Conservation (phyloP, 2,797 vertebrate species). For the Peromyscus melanophrys region DNA sequence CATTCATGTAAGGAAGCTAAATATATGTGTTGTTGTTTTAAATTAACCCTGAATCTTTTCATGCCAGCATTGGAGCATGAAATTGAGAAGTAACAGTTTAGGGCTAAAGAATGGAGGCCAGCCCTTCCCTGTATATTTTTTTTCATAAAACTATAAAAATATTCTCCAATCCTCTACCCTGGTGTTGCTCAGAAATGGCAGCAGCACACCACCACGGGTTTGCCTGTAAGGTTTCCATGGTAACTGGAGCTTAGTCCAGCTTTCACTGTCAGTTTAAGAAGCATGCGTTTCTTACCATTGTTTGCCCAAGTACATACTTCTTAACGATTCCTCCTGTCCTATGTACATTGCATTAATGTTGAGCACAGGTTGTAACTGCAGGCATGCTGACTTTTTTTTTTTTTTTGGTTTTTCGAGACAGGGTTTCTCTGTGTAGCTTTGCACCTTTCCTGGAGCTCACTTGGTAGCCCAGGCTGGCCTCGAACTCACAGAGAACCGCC, state of each 20-base stretch:
- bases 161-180: not conserved
- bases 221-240: not conserved
- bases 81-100: not conserved
- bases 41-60: not conserved
- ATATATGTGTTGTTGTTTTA: not conserved
- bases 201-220: not conserved
- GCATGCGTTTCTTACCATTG: slow-evolving; percentile 45
- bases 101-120: not conserved
- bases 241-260: slow-evolving; percentile 47
- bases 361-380: slow-evolving; percentile 6
- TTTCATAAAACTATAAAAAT: not conserved
- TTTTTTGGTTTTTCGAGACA: too few species aligned
- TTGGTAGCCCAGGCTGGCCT: too few species aligned
- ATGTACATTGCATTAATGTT: not conserved
- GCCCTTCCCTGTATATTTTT: not conserved
- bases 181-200: slow-evolving; percentile 23
- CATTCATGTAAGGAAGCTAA: not conserved
- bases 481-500: too few species aligned
- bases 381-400: slow-evolving; percentile 11
- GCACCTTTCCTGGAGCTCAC: too few species aligned
- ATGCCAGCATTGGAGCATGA: not conserved
- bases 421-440: too few species aligned
- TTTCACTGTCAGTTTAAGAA: not conserved
- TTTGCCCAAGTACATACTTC: slow-evolving; percentile 39
- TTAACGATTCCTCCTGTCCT: not conserved